These are phyloP conservation scores for Todiramphus chloris DNA, from an alignment of 2,113 vertebrate species.

Conservation along the genomic window DNA sequence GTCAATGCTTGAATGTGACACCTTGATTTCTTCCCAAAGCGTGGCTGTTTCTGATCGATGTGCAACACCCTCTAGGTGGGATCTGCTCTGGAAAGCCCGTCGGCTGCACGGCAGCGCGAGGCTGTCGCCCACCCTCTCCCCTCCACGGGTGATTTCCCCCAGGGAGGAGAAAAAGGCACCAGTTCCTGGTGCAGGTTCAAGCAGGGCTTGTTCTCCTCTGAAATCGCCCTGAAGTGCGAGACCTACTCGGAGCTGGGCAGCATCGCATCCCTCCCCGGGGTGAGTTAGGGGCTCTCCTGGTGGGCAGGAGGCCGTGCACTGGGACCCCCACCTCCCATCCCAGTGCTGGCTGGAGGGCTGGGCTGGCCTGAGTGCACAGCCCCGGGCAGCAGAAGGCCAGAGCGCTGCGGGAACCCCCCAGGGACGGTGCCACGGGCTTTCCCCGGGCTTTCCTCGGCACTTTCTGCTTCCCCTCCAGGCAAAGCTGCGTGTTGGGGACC, in stretches of 20 bases:
- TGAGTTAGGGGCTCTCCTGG: neutral
- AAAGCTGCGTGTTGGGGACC: neutral
- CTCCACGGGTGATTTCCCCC: rapidly evolving
- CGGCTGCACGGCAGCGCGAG: neutral
- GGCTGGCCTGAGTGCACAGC: rapidly evolving
- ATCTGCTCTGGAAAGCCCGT: neutral
- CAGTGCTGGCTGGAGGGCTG: neutral
- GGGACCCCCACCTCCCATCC: neutral
- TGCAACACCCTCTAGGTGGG: neutral
- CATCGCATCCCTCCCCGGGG: neutral
- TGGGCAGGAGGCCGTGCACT: rapidly evolving
- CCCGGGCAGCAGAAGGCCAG: neutral
- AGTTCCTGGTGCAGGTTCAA: rapidly evolving
- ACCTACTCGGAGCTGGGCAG: neutral
- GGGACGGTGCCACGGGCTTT: neutral
- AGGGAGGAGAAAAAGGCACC: neutral
- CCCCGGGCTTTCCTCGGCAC: neutral
- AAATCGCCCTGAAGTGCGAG: neutral
- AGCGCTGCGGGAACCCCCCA: neutral
- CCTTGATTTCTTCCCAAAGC: neutral
- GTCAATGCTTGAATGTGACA: neutral
- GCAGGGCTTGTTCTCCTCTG: neutral
- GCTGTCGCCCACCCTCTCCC: neutral
- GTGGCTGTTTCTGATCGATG: neutral
- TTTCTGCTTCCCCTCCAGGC: neutral